Conservation (phyloP, 1,140 invertebrate species). For the Thaumatotibia leucotreta region DNA sequence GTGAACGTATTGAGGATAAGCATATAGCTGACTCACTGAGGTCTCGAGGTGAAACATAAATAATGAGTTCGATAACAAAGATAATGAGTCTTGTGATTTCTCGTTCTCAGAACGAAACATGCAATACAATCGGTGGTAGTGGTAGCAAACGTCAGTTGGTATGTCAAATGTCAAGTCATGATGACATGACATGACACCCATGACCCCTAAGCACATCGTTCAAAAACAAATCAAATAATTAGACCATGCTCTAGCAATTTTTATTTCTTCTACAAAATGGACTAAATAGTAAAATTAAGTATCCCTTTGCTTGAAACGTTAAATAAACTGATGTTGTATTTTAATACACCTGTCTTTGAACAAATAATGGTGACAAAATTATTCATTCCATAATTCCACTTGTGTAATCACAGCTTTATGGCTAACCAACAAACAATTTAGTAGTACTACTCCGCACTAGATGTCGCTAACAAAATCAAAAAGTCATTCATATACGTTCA, state of each 20-base stretch:
- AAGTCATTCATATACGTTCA: background rate
- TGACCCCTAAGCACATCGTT: too few relatives aligned
- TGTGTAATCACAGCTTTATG: too few relatives aligned
- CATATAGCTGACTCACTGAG: conserved; percentile 35
- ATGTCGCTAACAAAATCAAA: background rate
- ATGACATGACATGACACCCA: background rate
- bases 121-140: too few relatives aligned
- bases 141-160: too few relatives aligned
- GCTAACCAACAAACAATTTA: too few relatives aligned
- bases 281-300: too few relatives aligned
- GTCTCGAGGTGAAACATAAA: conserved; percentile 1
- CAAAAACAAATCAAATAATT: too few relatives aligned
- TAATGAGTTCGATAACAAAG: background rate
- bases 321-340: background rate
- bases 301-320: too few relatives aligned
- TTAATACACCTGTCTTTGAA: background rate
- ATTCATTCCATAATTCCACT: background rate
- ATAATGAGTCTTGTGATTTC: conserved; percentile 6
- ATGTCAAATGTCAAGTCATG: background rate
- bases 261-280: too few relatives aligned
- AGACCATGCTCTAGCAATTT: too few relatives aligned
- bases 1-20: conserved; percentile 59
- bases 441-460: background rate
- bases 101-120: too few relatives aligned
- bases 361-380: too few relatives aligned